Conservation (phyloP, 53 echinoderm and acorn worm genomes). For the Temnopleurus reevesii region DNA sequence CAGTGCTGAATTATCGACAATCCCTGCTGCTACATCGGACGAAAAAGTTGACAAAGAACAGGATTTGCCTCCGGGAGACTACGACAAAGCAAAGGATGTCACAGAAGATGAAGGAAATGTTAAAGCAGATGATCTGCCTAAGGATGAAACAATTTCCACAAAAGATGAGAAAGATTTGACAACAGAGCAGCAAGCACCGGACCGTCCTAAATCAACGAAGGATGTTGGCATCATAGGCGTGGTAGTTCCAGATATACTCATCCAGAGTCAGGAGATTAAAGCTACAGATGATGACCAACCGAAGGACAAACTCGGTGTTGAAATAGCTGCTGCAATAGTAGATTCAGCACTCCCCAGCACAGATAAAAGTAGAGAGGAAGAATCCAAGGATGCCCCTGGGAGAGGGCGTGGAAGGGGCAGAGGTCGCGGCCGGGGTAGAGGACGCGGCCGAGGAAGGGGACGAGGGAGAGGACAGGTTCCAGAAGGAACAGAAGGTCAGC, state of each 20-base stretch:
- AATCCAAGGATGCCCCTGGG: not conserved
- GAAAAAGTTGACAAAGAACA: too few species aligned
- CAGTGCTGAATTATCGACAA: not conserved
- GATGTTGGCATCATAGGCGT: not conserved
- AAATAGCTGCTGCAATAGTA: not conserved
- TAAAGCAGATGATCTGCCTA: not conserved
- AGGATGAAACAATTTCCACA: not conserved
- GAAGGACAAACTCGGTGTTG: not conserved
- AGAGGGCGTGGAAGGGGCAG: constrained; percentile 7
- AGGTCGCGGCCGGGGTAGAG: not conserved
- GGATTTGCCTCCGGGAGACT: too few species aligned
- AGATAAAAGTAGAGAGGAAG: not conserved
- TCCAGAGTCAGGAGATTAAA: not conserved
- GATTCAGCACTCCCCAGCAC: not conserved
- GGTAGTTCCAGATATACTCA: not conserved
- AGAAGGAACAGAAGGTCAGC: not conserved
- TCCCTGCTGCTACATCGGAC: not conserved
- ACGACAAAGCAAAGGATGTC: not conserved
- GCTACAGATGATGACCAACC: not conserved
- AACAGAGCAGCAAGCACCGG: not conserved
- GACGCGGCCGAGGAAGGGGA: not conserved
- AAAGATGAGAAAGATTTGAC: too few species aligned
- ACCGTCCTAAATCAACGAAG: not conserved
- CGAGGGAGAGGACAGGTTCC: not conserved
- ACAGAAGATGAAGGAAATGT: not conserved